These are phyloP conservation scores for Chondrilla cf. caribensis DNA, from an alignment of 37 sponge, comb jelly and placozoan species.

Conservation along the genomic window DNA sequence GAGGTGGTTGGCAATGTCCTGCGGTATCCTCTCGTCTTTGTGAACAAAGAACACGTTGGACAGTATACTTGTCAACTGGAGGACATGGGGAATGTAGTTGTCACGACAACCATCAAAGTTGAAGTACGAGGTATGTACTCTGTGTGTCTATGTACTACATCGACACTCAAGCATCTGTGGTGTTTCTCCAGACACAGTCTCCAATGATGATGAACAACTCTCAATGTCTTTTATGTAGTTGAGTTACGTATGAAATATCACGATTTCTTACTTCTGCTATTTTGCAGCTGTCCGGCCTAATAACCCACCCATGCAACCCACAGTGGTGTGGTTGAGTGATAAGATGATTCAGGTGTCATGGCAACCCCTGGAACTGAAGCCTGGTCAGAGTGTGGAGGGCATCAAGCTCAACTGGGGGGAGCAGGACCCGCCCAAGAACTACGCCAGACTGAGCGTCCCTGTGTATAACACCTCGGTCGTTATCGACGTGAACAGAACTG, in stretches of 20 bases:
- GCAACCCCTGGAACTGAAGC: neutral
- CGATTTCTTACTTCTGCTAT: too few relatives aligned
- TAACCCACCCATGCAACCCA: too few relatives aligned
- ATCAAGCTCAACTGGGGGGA: slow-evolving; percentile 54
- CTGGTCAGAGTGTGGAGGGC: neutral
- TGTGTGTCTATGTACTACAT: too few relatives aligned
- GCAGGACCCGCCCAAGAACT: neutral
- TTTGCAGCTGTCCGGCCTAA: too few relatives aligned
- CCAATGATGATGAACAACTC: too few relatives aligned
- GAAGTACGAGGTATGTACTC: too few relatives aligned
- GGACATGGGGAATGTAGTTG: neutral
- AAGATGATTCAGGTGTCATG: neutral
- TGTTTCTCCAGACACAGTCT: too few relatives aligned
- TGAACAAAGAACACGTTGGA: neutral
- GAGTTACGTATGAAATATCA: too few relatives aligned
- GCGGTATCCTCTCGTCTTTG: neutral
- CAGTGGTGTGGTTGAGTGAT: neutral
- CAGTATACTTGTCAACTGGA: neutral
- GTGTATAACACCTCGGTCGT: neutral
- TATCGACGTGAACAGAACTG: neutral
- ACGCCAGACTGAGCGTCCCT: neutral
- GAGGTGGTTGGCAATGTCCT: neutral
- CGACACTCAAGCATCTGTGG: too few relatives aligned
- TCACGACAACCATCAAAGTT: neutral
- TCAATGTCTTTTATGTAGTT: too few relatives aligned